phyloP scores from a whole-genome alignment of 2,113 vertebrate genomes.

The Pyxicephalus adspersus region DNA sequence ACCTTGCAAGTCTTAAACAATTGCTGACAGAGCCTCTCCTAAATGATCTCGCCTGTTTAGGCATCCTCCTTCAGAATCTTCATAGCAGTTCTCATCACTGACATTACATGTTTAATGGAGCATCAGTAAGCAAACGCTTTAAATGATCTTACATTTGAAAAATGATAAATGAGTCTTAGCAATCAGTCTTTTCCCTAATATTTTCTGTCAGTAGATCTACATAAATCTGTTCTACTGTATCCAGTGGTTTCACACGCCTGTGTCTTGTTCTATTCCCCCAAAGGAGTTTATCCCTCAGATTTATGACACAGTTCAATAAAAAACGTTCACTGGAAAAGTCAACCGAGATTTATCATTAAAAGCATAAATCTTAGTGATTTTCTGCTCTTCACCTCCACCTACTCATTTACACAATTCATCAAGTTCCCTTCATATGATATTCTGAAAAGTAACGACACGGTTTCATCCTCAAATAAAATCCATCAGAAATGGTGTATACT shows the following conservation, averaged over 20 bases:
- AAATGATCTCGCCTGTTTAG: too few relatives aligned
- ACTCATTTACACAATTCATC: conserved; percentile 50
- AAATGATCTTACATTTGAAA: conserved; percentile 30
- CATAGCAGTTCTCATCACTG: not conserved
- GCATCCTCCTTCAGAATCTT: too few relatives aligned
- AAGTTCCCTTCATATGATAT: conserved; percentile 43
- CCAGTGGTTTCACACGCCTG: conserved; percentile 27
- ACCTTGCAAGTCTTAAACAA: too few relatives aligned
- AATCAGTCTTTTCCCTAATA: conserved; percentile 44
- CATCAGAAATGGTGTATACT: not conserved
- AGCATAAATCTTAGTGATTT: conserved; percentile 41
- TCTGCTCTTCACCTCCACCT: conserved; percentile 38
- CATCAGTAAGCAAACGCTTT: conserved; percentile 20
- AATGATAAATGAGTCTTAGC: conserved; percentile 8
- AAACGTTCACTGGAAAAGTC: conserved; percentile 43
- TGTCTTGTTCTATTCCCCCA: conserved; percentile 14
- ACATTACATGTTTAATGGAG: conserved; percentile 13
- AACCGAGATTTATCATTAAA: conserved; percentile 41
- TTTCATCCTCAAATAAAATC: conserved; percentile 5
- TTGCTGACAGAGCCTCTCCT: too few relatives aligned
- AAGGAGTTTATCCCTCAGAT: conserved; percentile 40
- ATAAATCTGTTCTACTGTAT: conserved; percentile 30
- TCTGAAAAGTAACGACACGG: conserved; percentile 6
- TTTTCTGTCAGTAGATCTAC: conserved; percentile 25
- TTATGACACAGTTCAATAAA: conserved; percentile 50